Evolutionary conservation across 2,797 vertebrate species (phyloP), one percentile per base, ranked within the genome.

Genomic region (Spinus olivaceus): DNA sequence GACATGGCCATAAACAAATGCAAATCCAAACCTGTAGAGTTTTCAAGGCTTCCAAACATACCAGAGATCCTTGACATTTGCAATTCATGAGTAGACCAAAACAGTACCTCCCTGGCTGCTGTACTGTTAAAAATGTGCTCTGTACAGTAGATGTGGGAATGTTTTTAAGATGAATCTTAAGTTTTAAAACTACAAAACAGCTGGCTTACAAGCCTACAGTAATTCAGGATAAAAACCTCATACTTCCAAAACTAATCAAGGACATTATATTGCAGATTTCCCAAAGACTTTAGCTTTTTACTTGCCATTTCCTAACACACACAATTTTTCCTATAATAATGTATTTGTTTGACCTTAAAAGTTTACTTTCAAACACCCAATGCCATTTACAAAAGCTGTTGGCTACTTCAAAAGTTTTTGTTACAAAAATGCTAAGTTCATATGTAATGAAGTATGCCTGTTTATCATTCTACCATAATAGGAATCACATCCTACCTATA

Each of bases 331-430:
- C 23, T 95, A 46, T 60, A 81, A 94, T 15, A 85, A 82, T 33
- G 42, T 76, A 42, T 81, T 89, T 92, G 77, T 81, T 89, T 92
- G 77, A 92, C 86, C 80, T 96, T 81, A 87, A 59, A 94, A 90
- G 27, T 64, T 95, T 88, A 57, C 92, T 93, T 86, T 35, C 65
- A 57, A 94, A 94, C 66, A 74, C n/a, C 35, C 85, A 74, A 88
- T 5, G 30, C 57, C 91, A 54, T 95, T 96, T 97, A 92, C 91
- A 95, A 88, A 97, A 95, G 57, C 54, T 35, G 64, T 14, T 86
- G 76, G 85, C 78, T 94, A 73, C 72, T 92, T 93, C 79, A 67
- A 72, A 97, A 96, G 72, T 95, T 50, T 57, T 95, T 88, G 81
- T 96, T 94, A 95, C 77, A 89, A 84, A 96, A 93, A 69, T 5